Evolutionary conservation across 2,888 invertebrate genomes (phyloP).

Genomic region (Diarsia dahlii): DNA sequence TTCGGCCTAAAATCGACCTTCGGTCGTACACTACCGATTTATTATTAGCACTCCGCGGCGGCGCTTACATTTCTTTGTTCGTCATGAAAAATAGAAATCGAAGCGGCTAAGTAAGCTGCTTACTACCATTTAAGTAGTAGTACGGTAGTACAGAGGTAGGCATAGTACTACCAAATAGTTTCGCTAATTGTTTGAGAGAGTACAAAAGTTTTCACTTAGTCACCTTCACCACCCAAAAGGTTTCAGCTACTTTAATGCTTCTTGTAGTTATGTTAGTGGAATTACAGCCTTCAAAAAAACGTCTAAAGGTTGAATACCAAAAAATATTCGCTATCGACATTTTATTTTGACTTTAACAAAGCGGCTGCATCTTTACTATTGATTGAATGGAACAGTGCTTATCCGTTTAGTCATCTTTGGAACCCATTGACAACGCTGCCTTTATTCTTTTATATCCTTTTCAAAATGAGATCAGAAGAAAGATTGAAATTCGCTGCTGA

Average conservation of each 20-base stretch:
- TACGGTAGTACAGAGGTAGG: constrained; percentile 1
- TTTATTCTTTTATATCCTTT: constrained; percentile 49
- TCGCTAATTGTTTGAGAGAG: constrained; percentile 35
- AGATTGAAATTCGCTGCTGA: constrained; percentile 30
- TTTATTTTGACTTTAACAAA: constrained; percentile 16
- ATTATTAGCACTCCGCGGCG: constrained; percentile 17
- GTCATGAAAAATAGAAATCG: constrained; percentile 14
- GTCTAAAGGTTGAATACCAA: constrained; percentile 33
- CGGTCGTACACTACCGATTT: constrained; percentile 1
- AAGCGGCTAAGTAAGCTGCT: constrained; percentile 6
- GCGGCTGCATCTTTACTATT: constrained; percentile 18
- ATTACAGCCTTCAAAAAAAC: constrained; percentile 54
- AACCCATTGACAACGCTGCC: constrained; percentile 42
- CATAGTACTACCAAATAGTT: constrained; percentile 33
- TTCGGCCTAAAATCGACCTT: neutral
- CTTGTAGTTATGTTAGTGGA: constrained; percentile 56
- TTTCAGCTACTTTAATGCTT: constrained; percentile 55
- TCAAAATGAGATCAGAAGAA: constrained; percentile 53
- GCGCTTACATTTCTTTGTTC: constrained; percentile 31
- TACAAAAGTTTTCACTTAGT: constrained; percentile 63
- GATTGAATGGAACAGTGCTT: constrained; percentile 43
- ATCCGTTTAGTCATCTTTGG: constrained; percentile 36
- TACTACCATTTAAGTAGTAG: constrained; percentile 35
- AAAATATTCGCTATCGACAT: constrained; percentile 7
- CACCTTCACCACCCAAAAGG: constrained; percentile 35